Conservation (phyloP, 2,888 invertebrate genomes). For the Eupeodes luniger region DNA sequence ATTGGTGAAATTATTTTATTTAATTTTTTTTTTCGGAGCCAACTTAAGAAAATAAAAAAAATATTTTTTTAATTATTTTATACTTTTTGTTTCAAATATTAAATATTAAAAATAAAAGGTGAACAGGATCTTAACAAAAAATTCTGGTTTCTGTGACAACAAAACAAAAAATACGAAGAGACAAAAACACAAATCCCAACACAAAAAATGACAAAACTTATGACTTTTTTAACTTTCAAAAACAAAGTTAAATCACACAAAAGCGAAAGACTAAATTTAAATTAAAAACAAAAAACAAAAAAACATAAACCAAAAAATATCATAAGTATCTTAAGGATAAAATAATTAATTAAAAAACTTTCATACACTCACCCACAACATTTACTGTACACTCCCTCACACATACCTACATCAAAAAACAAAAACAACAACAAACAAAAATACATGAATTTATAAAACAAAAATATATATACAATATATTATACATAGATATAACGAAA, state of each 20-base stretch:
- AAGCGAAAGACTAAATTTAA: slow-evolving; percentile 67
- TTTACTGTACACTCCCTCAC: slow-evolving; percentile 52
- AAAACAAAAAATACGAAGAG: slow-evolving; percentile 44
- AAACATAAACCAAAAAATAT: slow-evolving; percentile 28
- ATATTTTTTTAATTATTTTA: background rate
- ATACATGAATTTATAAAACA: slow-evolving; percentile 68
- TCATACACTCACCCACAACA: slow-evolving; percentile 45
- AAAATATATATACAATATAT: slow-evolving; percentile 39
- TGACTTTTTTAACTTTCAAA: slow-evolving; percentile 59
- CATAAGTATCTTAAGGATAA: slow-evolving; percentile 66
- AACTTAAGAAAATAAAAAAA: slow-evolving; percentile 11
- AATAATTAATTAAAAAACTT: slow-evolving; percentile 39
- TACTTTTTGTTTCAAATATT: slow-evolving; percentile 1
- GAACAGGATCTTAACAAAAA: slow-evolving; percentile 65
- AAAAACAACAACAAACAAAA: slow-evolving; percentile 48
- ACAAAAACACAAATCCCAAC: slow-evolving; percentile 61
- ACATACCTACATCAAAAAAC: slow-evolving; percentile 41
- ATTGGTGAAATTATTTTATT: slow-evolving; percentile 73
- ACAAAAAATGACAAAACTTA: slow-evolving; percentile 65
- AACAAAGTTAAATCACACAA: slow-evolving; percentile 58
- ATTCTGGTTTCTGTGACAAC: slow-evolving; percentile 63
- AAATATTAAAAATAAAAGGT: slow-evolving; percentile 58
- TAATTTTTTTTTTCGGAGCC: background rate
- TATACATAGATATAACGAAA: slow-evolving; percentile 60
- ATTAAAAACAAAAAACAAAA: slow-evolving; percentile 30